Conservation (phyloP, 2,113 vertebrate genomes). For the Todiramphus saurophagus region DNA sequence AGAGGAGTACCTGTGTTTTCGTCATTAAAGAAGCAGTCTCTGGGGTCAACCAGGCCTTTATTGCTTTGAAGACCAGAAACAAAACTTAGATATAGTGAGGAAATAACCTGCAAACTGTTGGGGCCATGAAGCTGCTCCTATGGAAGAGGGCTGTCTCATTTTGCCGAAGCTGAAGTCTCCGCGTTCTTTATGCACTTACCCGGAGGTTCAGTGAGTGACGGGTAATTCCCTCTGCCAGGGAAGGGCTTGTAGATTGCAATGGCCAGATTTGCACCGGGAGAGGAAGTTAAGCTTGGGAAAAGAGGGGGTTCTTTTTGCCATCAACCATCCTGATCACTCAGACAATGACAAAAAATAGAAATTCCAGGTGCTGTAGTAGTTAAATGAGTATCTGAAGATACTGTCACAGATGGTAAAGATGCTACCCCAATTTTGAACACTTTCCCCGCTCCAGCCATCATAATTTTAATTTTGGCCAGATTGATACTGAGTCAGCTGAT, state of each 20-base stretch:
- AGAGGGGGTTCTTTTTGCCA: neutral
- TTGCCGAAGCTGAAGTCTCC: neutral
- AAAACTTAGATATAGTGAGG: neutral
- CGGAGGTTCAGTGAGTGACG: neutral
- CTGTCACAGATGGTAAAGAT: neutral
- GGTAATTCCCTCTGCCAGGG: neutral
- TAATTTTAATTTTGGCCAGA: constrained; percentile 7
- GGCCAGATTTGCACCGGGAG: neutral
- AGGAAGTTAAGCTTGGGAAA: neutral
- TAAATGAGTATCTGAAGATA: neutral
- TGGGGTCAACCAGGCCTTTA: neutral
- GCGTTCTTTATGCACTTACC: neutral
- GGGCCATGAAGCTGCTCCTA: neutral
- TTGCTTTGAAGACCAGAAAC: neutral
- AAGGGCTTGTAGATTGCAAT: neutral
- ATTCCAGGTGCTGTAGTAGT: neutral
- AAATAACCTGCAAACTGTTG: neutral
- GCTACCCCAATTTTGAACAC: neutral
- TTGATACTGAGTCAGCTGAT: constrained; percentile 47
- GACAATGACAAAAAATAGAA: neutral
- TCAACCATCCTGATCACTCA: neutral
- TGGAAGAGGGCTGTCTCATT: neutral
- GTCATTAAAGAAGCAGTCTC: neutral
- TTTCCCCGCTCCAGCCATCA: neutral
- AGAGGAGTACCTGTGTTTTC: neutral